Percentiles rank a stretch among this genome's conserved stretches.
Evolutionary conservation across 2,113 vertebrate species (phyloP).

Genomic region (Silurus glanis): DNA sequence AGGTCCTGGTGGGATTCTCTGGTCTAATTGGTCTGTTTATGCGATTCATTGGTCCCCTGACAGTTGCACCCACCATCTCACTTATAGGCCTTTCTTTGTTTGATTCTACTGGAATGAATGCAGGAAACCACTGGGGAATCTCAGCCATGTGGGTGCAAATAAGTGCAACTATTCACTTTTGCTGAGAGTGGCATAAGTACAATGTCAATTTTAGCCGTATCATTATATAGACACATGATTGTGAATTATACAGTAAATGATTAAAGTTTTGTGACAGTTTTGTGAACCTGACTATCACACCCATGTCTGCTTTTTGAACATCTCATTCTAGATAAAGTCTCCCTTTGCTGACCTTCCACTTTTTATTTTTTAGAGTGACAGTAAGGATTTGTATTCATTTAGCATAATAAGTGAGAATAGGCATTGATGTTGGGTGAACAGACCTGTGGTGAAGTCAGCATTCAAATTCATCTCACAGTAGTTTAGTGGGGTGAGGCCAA

Average conservation of each 20-base stretch:
- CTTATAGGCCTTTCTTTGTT: conserved; percentile 90
- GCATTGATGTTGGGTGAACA: not conserved
- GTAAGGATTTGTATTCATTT: not conserved
- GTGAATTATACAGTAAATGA: not conserved
- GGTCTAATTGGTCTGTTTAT: conserved; percentile 91
- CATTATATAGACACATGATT: not conserved
- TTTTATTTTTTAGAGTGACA: not conserved
- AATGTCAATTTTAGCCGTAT: not conserved
- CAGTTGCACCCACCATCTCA: conserved; percentile 93
- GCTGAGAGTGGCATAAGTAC: not conserved
- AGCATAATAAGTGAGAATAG: not conserved
- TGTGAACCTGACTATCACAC: not conserved
- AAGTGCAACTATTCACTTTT: not conserved
- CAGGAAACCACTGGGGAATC: conserved; percentile 92
- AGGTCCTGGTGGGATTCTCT: conserved; percentile 90
- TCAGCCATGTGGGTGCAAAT: conserved; percentile 73
- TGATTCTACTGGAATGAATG: conserved; percentile 78
- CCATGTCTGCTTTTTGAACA: not conserved
- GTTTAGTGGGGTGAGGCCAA: not conserved
- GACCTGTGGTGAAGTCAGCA: not conserved
- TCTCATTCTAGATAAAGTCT: not conserved
- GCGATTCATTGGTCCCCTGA: conserved; percentile 91
- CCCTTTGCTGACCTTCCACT: not conserved
- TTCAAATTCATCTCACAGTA: not conserved
- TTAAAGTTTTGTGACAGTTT: not conserved